phyloP scores from a whole-genome alignment of 2,797 vertebrate species.

The Malurus splendens region DNA sequence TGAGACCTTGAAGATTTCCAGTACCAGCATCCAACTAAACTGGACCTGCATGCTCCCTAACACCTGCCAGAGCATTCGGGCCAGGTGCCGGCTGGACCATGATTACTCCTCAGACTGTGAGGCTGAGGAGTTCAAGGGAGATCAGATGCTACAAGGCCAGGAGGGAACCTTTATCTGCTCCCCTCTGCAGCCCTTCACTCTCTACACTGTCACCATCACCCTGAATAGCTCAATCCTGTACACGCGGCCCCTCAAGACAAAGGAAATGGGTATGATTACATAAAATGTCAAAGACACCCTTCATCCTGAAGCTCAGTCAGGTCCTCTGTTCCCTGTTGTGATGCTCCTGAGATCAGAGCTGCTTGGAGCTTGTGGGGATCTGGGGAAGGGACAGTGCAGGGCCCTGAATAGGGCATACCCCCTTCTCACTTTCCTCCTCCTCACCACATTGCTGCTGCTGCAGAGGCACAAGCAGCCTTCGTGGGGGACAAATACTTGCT shows the following conservation, averaged over 20 bases:
- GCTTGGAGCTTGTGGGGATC: neutral
- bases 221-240: neutral
- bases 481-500: neutral
- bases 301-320: neutral
- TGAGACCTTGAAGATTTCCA: neutral
- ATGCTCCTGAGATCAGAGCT: neutral
- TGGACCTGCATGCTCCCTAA: neutral
- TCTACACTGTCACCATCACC: neutral
- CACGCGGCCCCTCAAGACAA: neutral
- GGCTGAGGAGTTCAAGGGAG: neutral
- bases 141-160: neutral
- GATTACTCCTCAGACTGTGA: neutral
- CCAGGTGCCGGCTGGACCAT: neutral
- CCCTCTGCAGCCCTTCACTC: constrained; percentile 3
- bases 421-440: neutral
- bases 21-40: constrained; percentile 31
- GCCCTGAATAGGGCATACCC: neutral
- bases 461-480: neutral
- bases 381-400: neutral
- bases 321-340: neutral
- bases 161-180: neutral
- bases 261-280: neutral
- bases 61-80: neutral
- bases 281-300: neutral
- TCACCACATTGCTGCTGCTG: neutral